A percentile compares a stretch with the other conserved stretches of the same genome.
These are phyloP conservation scores for Hypselothyrea guttata DNA, from an alignment of 2,888 invertebrate species.

Conservation along the genomic window DNA sequence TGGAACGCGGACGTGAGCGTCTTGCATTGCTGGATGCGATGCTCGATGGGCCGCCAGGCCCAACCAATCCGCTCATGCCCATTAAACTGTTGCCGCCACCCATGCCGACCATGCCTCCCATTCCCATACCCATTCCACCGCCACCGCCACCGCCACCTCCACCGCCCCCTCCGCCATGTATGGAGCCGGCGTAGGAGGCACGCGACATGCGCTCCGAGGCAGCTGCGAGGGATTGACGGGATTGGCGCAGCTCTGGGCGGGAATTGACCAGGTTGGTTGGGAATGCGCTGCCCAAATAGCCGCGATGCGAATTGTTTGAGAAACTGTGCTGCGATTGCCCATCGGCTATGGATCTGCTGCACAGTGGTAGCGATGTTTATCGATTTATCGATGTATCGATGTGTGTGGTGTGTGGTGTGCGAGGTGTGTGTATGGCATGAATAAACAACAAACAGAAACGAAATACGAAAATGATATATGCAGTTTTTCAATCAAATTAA, in stretches of 20 bases:
- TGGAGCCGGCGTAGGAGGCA: constrained; percentile 87
- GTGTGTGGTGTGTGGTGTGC: constrained; percentile 21
- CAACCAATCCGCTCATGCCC: constrained; percentile 69
- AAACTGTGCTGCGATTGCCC: constrained; percentile 95
- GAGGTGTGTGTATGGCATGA: constrained; percentile 25
- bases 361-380: too few species aligned
- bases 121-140: constrained; percentile 13
- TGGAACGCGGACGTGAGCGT: constrained; percentile 89
- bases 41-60: constrained; percentile 82
- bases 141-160: constrained; percentile 77
- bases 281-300: constrained; percentile 86
- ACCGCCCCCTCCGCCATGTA: constrained; percentile 82
- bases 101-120: constrained; percentile 21
- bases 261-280: constrained; percentile 90
- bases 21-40: constrained; percentile 85
- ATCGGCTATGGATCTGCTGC: constrained; percentile 89
- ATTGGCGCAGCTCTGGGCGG: constrained; percentile 92
- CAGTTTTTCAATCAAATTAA: too few species aligned
- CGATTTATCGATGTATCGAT: too few species aligned
- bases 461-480: constrained; percentile 38
- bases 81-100: constrained; percentile 68
- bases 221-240: constrained; percentile 92
- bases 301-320: constrained; percentile 90
- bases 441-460: constrained; percentile 32
- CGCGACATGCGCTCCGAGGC: constrained; percentile 92